Evolutionary conservation across 2,888 invertebrate genomes (phyloP).

Genomic region (Electrophaes corylata): DNA sequence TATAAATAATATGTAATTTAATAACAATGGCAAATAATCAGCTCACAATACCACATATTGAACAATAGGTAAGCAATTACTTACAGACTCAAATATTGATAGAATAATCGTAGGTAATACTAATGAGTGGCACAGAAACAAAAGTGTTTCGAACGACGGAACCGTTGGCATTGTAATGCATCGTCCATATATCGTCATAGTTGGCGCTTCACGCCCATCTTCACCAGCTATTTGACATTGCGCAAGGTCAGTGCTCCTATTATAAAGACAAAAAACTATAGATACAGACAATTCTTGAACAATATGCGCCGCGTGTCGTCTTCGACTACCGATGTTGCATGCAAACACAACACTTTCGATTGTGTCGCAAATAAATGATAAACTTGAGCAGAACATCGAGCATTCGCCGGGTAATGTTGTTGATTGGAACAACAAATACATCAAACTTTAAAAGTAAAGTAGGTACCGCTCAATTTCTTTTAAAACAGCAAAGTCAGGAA

Average conservation of each 20-base stretch:
- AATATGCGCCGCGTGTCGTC: slow-evolving; percentile 62
- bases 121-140: slow-evolving; percentile 58
- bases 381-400: background rate
- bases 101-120: slow-evolving; percentile 1
- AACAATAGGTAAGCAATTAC: background rate
- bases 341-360: slow-evolving; percentile 76
- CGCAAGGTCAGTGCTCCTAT: slow-evolving; percentile 83
- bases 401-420: background rate
- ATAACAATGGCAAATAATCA: slow-evolving; percentile 10
- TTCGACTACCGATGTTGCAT: slow-evolving; percentile 60
- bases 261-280: slow-evolving; percentile 73
- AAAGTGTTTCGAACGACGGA: slow-evolving; percentile 55
- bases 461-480: background rate
- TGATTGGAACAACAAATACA: background rate
- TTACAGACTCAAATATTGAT: no score
- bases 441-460: no score
- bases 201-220: slow-evolving; percentile 60
- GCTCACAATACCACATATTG: background rate
- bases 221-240: slow-evolving; percentile 83
- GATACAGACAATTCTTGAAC: slow-evolving; percentile 33
- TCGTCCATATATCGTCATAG: slow-evolving; percentile 54
- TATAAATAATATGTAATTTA: background rate
- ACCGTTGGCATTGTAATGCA: slow-evolving; percentile 64
- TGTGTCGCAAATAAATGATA: slow-evolving; percentile 37
- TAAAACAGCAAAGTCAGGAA: background rate